Evolutionary conservation across 30 jellyfish, hydroid and myxozoan genomes (phyloP), one percentile per base, ranked within the genome.

Genomic region (Hydractinia symbiolongicarpus): DNA sequence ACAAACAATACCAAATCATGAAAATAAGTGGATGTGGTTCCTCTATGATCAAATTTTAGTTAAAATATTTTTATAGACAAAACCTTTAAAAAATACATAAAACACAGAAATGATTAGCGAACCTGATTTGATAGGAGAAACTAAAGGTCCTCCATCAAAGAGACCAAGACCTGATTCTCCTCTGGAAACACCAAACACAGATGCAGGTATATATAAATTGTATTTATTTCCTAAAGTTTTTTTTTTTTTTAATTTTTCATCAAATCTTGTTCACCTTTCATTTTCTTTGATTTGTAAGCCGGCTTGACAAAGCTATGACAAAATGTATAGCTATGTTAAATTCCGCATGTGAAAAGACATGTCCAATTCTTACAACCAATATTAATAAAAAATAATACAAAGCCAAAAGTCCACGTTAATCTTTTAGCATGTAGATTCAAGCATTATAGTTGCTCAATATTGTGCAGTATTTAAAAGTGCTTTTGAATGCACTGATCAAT

Each of bases 141-240:
- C 61, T 53, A 58, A 67, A 82, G 95, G 96, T 8, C 98, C 98
- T 64, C 98, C 98, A 30, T 76, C 64, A 70, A 91, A 91, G 82
- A 80, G 96, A 81, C 76, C 91, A 76, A 91, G 93, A 83, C 89
- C 95, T 52, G 95, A 82, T 55, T 79, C 91, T 30, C 94, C 93
- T n/a, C 91, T 82, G 20, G 98, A 84, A 68, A 86, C 98, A 19
- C 98, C 95, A 30, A 82, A 71, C 56, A 77, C 94, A 51, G 98
- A 91, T 78, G 89, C 94, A 69, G 98, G 98, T 85, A 83, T 66
- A 19, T 19, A 19, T 8, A 6, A 6, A 66, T 30, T 30, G n/a
- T 14, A 67, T 14, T 60, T 13, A 13, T 16, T 60, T 13, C 70
- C 15, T 67, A 52, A 11, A 10, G 17, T 52, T 67, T 1, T 60